Conservation (phyloP, 30 jellyfish, hydroid and myxozoan species). For the Chironex yamaguchii region DNA sequence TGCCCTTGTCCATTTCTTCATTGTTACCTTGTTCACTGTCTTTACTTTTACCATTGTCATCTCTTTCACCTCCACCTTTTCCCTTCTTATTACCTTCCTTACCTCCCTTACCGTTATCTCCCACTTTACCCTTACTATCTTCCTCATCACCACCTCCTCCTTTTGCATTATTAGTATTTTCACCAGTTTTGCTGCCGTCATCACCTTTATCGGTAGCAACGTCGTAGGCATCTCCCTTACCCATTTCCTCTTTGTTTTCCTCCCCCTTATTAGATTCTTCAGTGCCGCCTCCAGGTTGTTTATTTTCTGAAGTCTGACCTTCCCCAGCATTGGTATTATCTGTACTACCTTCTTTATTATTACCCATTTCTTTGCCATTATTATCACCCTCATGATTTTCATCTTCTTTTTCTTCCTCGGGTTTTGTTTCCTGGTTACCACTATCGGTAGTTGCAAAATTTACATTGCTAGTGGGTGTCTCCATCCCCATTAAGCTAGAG, state of each 20-base stretch:
- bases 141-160: background rate
- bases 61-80: background rate
- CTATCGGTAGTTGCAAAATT: constrained; percentile 5
- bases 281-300: background rate
- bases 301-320: background rate
- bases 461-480: background rate
- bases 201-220: background rate
- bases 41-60: background rate
- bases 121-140: background rate
- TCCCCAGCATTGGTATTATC: background rate
- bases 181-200: background rate
- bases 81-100: constrained; percentile 1
- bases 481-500: background rate
- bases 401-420: constrained; percentile 2
- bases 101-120: background rate
- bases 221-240: background rate
- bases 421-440: background rate
- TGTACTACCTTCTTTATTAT: background rate
- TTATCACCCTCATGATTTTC: background rate
- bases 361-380: background rate
- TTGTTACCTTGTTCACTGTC: background rate
- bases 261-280: background rate
- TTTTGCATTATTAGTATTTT: background rate
- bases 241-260: background rate
- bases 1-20: constrained; percentile 9